Evolutionary conservation across 2,888 invertebrate genomes (phyloP).

Genomic region (Drosophila diplacantha): DNA sequence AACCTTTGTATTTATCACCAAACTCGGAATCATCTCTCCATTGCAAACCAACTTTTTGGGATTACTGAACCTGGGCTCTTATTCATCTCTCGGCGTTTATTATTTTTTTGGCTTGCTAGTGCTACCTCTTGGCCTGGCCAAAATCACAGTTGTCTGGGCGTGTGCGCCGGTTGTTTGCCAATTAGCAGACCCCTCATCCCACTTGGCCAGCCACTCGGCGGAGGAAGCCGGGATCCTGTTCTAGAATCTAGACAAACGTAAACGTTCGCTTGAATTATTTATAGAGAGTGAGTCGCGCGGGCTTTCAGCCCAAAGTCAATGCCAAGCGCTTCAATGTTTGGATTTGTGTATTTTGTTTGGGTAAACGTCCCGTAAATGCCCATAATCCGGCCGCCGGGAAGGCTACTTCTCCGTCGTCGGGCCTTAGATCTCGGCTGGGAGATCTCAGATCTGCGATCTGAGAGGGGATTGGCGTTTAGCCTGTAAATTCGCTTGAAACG

Average conservation of each 20-base stretch:
- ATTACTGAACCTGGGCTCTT: background rate
- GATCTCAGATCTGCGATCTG: constrained; percentile 18
- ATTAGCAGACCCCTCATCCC: constrained; percentile 51
- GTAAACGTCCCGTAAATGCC: constrained; percentile 41
- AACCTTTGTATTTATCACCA: background rate
- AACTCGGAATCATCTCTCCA: background rate
- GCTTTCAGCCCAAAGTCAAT: constrained; percentile 24
- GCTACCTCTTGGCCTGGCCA: constrained; percentile 29
- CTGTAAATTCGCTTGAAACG: constrained; percentile 62
- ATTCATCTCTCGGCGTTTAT: background rate
- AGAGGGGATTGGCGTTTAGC: constrained; percentile 30
- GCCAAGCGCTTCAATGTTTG: constrained; percentile 35
- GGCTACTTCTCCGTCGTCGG: constrained; percentile 23
- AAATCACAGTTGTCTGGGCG: constrained; percentile 51
- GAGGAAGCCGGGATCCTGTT: constrained; percentile 57
- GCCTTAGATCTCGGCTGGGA: constrained; percentile 49
- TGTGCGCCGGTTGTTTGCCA: constrained; percentile 59
- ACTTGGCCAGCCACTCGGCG: constrained; percentile 1
- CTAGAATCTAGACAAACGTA: constrained; percentile 39
- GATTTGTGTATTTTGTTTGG: constrained; percentile 45
- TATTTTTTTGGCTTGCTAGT: background rate
- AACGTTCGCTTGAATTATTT: constrained; percentile 56
- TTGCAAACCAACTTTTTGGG: background rate
- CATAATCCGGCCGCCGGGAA: constrained; percentile 11
- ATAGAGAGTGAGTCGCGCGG: constrained; percentile 53